Evolutionary conservation across 2,888 invertebrate species (phyloP).

Genomic region (Allygus modestus): DNA sequence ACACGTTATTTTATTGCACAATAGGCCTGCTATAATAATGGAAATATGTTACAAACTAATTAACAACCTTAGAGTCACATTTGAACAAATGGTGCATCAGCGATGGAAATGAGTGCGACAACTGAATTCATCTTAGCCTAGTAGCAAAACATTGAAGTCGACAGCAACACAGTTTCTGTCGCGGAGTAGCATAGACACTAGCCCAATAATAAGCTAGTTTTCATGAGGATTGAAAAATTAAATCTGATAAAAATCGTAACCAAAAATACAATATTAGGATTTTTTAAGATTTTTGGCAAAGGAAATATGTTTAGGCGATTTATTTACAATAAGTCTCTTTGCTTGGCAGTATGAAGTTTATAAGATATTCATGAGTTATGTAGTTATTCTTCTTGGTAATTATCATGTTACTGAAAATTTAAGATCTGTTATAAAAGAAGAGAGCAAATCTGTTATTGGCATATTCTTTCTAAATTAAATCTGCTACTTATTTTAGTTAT

Average conservation of each 20-base stretch:
- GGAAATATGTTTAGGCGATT: neutral
- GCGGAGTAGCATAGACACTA: neutral
- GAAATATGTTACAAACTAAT: constrained; percentile 64
- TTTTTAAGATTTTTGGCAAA: neutral
- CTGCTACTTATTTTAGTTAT: no score
- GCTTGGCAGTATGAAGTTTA: constrained; percentile 24
- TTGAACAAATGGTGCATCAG: constrained; percentile 16
- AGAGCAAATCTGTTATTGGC: constrained; percentile 18
- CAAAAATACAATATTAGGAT: neutral
- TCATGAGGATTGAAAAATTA: neutral
- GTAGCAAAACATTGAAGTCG: constrained; percentile 33
- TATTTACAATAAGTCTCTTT: constrained; percentile 34
- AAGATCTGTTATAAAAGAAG: neutral
- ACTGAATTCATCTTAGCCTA: neutral
- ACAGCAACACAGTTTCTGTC: constrained; percentile 14
- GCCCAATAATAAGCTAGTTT: neutral
- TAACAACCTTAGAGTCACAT: constrained; percentile 62
- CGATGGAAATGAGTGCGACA: neutral
- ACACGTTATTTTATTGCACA: constrained; percentile 63
- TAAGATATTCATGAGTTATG: neutral
- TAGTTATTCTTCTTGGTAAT: neutral
- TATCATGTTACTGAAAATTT: neutral
- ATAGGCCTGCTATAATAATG: constrained; percentile 65
- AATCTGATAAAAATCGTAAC: neutral
- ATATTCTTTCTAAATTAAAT: no score